A percentile compares a stretch with the other conserved stretches of the same genome.
Conservation (phyloP, 2,797 vertebrate genomes). For the Morelia viridis region DNA sequence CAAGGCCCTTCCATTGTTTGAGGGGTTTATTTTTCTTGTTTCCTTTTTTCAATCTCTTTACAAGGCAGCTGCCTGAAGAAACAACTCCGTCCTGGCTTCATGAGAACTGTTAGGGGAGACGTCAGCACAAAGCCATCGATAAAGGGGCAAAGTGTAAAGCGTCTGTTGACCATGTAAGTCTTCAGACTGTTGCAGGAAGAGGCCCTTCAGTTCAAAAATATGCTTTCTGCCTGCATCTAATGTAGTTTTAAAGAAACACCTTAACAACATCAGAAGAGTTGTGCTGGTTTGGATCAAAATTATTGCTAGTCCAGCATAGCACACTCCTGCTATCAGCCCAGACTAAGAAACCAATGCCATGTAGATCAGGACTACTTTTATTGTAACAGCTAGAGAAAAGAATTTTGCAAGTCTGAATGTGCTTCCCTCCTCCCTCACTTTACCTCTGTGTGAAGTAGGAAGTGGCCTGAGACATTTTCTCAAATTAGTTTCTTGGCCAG, state of each 20-base stretch:
- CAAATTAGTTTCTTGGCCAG: neutral
- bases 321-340: neutral
- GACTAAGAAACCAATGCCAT: neutral
- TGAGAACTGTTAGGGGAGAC: accelerated
- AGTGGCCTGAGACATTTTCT: neutral
- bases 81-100: accelerated
- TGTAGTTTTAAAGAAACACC: neutral
- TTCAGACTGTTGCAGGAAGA: conserved; percentile 1
- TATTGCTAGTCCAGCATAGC: neutral
- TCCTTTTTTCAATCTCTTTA: neutral
- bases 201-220: neutral
- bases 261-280: neutral
- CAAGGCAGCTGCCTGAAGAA: neutral
- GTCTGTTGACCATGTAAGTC: neutral
- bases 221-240: neutral
- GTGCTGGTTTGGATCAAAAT: neutral
- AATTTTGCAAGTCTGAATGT: neutral
- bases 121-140: neutral
- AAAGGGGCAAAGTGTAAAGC: neutral
- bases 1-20: neutral
- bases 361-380: neutral
- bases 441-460: neutral
- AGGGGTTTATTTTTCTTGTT: neutral
- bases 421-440: neutral
- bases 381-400: neutral